Evolutionary conservation across 2,797 vertebrate genomes (phyloP).

Genomic region (Neopelma chrysocephalum): DNA sequence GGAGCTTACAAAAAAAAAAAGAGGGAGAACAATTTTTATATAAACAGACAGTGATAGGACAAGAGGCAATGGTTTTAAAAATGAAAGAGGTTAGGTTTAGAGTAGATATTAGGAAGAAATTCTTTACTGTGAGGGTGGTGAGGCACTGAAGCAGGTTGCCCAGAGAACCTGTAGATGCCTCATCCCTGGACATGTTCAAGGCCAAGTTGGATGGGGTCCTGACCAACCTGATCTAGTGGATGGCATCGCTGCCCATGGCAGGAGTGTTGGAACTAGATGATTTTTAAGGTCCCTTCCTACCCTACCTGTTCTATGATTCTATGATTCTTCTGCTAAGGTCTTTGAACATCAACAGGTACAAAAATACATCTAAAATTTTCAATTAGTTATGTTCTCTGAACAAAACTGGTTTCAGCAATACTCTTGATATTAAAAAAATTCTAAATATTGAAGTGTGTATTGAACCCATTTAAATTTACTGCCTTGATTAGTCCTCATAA

Average conservation of each 20-base stretch:
- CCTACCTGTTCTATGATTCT: background rate
- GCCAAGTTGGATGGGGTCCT: background rate
- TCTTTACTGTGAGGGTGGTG: background rate
- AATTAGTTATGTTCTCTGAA: background rate
- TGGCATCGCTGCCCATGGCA: background rate
- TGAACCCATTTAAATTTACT: background rate
- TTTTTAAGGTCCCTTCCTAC: background rate
- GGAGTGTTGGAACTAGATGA: background rate
- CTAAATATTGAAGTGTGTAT: background rate
- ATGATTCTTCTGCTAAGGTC: background rate
- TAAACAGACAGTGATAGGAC: background rate
- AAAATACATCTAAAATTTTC: background rate
- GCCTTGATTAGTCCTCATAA: background rate
- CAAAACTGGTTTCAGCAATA: background rate
- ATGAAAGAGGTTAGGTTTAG: background rate
- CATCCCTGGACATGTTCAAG: background rate
- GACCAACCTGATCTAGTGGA: background rate
- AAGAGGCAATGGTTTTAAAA: background rate
- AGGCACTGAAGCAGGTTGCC: background rate
- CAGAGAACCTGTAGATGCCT: background rate
- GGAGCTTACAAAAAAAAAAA: background rate
- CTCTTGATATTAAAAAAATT: background rate
- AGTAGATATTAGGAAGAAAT: background rate
- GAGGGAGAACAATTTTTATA: background rate
- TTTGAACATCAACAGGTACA: background rate